Evolutionary conservation across 2,888 invertebrate genomes (phyloP), one percentile per base, ranked within the genome.

Genomic region (Seira sanloemensis): DNA sequence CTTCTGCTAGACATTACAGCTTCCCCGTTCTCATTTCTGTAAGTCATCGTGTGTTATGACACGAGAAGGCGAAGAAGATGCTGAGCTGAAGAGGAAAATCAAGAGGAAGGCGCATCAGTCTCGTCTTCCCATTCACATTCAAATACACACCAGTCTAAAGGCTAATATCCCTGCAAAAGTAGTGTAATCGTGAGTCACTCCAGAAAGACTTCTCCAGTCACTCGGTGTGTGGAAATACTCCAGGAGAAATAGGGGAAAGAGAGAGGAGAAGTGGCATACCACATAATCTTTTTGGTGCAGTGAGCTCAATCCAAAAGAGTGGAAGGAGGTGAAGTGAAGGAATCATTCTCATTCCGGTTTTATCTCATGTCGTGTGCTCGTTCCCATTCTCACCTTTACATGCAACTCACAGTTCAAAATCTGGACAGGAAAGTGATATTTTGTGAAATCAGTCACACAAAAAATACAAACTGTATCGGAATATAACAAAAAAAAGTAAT

Each of bases 71-170:
- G 7, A 23, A 66, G 24, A 9, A 66, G 58, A 58, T 58, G 19
- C n/a, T 58, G 19, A 58, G 19, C 16, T 58, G 58, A 58, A 16
- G 23, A 12, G 23, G 66, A 66, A 24, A 66, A 5, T 66, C 66
- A 21, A 66, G 23, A 66, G 21, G 18, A 23, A 66, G 66, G 4
- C 19, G 16, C 19, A 58, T 58, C 58, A 58, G 16, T 19, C n/a
- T 58, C 58, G 58, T n/a, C 12, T 58, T 58, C 19, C 18, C 58
- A 66, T 21, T 66, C 66, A 66, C 66, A 66, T 66, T 66, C 66
- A 66, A 66, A 66, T 18, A 58, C 18, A 58, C 58, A 9, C 46
- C 46, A 18, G 18, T 9, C 21, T 18, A 16, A 21, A 19, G 19
- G 66, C 66, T 66, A 66, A 66, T 66, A 66, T 66, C 21, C 66